These are phyloP conservation scores for Clupea harengus DNA, from an alignment of 2,113 vertebrate genomes.

Conservation along the genomic window DNA sequence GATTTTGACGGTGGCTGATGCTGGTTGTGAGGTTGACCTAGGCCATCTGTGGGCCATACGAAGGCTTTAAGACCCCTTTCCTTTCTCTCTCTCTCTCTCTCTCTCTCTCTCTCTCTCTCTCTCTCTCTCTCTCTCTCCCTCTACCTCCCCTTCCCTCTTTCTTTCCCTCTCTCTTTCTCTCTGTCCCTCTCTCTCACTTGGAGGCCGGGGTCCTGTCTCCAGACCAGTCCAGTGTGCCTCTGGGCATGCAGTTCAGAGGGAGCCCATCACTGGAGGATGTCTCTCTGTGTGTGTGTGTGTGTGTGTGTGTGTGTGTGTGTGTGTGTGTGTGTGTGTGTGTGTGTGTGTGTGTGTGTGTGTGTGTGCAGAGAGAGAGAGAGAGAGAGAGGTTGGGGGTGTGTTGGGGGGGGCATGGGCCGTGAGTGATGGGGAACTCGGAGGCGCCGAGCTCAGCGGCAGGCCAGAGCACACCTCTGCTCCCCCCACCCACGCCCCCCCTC, in stretches of 20 bases:
- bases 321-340: neutral
- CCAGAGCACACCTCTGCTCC: constrained; percentile 36
- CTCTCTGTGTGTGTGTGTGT: neutral
- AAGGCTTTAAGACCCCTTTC: neutral
- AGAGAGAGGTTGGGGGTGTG: neutral
- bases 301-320: constrained; percentile 1
- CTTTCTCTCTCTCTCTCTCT: neutral
- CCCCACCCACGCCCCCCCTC: constrained; percentile 25
- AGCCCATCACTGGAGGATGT: constrained; percentile 5
- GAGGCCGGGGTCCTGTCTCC: neutral
- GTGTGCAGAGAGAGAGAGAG: no score
- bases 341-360: neutral
- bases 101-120: neutral
- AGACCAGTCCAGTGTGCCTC: neutral
- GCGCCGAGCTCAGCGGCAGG: constrained; percentile 38
- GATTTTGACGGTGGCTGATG: neutral
- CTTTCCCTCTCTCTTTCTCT: neutral
- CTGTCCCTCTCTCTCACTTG: neutral
- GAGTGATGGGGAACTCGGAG: constrained; percentile 24
- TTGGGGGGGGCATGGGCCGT: neutral
- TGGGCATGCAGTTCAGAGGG: neutral
- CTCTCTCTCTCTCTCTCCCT: neutral
- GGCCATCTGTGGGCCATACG: neutral
- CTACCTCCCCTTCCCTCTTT: neutral
- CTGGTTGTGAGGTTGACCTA: neutral